Percentiles rank a stretch among this genome's conserved stretches.
Conservation (phyloP, 2,888 invertebrate genomes). For the Hypomecis punctinalis region DNA sequence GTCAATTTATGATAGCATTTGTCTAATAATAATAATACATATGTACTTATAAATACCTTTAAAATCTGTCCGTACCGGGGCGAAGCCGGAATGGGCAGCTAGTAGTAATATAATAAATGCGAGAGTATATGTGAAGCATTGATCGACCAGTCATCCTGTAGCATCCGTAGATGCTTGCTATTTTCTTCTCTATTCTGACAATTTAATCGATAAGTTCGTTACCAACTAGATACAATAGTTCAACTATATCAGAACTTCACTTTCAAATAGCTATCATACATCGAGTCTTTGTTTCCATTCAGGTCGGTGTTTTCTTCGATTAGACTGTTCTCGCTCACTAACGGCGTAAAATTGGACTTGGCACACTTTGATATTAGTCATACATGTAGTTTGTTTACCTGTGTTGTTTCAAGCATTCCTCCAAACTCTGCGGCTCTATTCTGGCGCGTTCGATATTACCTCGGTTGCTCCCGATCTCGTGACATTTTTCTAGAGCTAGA, state of each 20-base stretch:
- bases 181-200: background rate
- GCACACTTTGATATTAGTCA: slow-evolving; percentile 54
- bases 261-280: background rate
- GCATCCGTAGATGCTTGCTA: too few species aligned
- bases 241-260: background rate
- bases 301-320: slow-evolving; percentile 27
- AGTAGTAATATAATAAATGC: too few species aligned
- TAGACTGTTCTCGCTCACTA: slow-evolving; percentile 31
- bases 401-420: slow-evolving; percentile 29
- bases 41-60: too few species aligned
- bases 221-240: background rate
- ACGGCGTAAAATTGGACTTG: slow-evolving; percentile 56
- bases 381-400: slow-evolving; percentile 45
- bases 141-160: too few species aligned
- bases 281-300: slow-evolving; percentile 27
- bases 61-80: too few species aligned
- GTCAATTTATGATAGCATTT: too few species aligned
- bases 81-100: too few species aligned
- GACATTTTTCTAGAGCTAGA: too few species aligned
- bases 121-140: too few species aligned
- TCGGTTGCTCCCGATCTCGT: too few species aligned
- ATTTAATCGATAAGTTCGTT: background rate
- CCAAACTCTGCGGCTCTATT: background rate
- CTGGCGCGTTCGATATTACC: too few species aligned
- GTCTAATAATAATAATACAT: too few species aligned